Evolutionary conservation across 2,888 invertebrate species (phyloP), one percentile per base, ranked within the genome.

Genomic region (Diaperis boleti): DNA sequence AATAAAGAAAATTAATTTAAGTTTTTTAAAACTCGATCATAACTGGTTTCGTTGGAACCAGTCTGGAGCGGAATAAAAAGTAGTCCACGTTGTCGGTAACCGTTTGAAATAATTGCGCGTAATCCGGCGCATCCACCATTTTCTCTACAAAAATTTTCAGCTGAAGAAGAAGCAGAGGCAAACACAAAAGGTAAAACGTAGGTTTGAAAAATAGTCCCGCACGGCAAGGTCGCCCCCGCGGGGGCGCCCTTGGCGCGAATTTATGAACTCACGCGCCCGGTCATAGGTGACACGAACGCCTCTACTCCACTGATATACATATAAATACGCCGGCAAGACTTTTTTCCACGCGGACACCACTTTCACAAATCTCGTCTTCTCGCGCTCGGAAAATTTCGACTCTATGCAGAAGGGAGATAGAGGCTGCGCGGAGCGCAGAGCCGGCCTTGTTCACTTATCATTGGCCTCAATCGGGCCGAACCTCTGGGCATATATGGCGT

Each of bases 391-490:
- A 52, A 52, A 37, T 10, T 22, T 39, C 41, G 45, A 13, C 45
- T 35, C 45, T 56, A 57, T 31, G 45, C n/a, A n/a, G n/a, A n/a
- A n/a, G n/a, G n/a, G n/a, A n/a, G n/a, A n/a, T n/a, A n/a, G n/a
- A n/a, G n/a, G n/a, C n/a, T n/a, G n/a, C n/a, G n/a, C n/a, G n/a
- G n/a, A n/a, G n/a, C 41, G 47, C 45, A 42, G 33, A 20, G 64
- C 57, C 70, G 72, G 74, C 74, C 77, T 76, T 76, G 76, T 71
- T 69, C 64, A 70, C 60, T 70, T 78, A 77, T 75, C 79, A 78
- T 78, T 78, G 78, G 76, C 78, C 79, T 74, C 76, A 79, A 77
- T 79, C 74, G 76, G 74, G 49, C 22, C 72, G 70, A 74, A 72
- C 72, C 69, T 65, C 66, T 67, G 70, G 66, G 70, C 74, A 65